Conservation (phyloP, 92 coral and sea anemone species). For the Porites divaricata region DNA sequence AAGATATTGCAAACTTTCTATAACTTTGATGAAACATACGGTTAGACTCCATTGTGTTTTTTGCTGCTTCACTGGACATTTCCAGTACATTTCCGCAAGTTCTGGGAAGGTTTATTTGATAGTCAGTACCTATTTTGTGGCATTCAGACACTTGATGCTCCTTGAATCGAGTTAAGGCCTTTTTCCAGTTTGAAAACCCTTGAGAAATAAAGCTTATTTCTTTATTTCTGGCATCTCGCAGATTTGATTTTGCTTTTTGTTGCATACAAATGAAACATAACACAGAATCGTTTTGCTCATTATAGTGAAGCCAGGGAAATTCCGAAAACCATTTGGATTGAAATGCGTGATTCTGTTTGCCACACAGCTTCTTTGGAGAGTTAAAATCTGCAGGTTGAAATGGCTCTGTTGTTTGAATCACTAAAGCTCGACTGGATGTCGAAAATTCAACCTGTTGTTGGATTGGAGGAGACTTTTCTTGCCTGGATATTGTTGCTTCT, state of each 20-base stretch:
- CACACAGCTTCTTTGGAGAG: constrained; percentile 55
- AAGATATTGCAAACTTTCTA: no score
- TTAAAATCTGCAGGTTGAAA: constrained; percentile 62
- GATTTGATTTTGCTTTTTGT: constrained; percentile 65
- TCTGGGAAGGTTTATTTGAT: not conserved
- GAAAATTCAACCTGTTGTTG: no score
- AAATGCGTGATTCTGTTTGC: constrained; percentile 62
- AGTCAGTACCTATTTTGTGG: not conserved
- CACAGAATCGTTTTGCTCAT: constrained; percentile 72
- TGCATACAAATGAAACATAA: constrained; percentile 60
- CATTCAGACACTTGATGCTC: not conserved
- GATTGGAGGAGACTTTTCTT: not conserved
- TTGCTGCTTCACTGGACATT: not conserved
- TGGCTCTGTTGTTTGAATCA: constrained; percentile 12
- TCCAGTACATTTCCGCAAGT: not conserved
- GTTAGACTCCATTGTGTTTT: no score
- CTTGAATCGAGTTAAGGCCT: not conserved
- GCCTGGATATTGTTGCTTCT: constrained; percentile 10
- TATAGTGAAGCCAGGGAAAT: constrained; percentile 76
- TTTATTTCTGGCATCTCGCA: constrained; percentile 33
- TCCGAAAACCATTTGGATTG: constrained; percentile 69
- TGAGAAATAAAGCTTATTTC: constrained; percentile 49
- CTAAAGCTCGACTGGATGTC: no score
- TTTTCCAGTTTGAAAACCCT: not conserved
- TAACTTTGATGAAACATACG: no score